Evolutionary conservation across 2,797 vertebrate genomes (phyloP).

Genomic region (Poecile montanus): DNA sequence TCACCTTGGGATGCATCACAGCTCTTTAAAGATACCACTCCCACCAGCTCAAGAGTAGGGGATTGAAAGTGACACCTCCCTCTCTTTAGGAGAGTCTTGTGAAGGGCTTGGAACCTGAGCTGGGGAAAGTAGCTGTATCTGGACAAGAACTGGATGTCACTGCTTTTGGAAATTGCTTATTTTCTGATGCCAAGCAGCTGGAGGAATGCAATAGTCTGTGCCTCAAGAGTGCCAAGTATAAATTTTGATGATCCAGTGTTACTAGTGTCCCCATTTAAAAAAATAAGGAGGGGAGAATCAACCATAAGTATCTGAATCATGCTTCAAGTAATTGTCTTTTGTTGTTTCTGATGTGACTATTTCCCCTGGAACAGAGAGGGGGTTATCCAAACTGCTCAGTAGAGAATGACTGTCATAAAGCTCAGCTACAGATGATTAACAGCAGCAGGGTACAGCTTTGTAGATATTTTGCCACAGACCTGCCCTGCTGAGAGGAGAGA

Average conservation of each 20-base stretch:
- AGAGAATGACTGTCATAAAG: neutral
- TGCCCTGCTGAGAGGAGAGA: neutral
- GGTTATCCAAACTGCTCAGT: neutral
- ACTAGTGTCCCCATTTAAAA: neutral
- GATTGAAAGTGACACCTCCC: neutral
- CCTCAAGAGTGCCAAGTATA: neutral
- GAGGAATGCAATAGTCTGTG: neutral
- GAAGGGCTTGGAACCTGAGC: neutral
- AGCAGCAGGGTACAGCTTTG: neutral
- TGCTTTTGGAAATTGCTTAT: neutral
- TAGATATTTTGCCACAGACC: neutral
- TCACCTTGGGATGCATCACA: neutral
- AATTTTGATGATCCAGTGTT: neutral
- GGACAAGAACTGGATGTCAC: neutral
- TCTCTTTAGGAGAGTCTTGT: neutral
- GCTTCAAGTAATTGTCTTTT: neutral
- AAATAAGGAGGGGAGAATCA: neutral
- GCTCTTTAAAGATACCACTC: neutral
- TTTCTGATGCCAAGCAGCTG: neutral
- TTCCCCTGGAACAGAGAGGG: neutral
- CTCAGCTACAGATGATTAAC: neutral
- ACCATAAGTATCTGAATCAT: neutral
- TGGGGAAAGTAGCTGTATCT: neutral
- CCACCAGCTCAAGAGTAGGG: neutral
- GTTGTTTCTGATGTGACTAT: neutral